Evolutionary conservation across 2,888 invertebrate genomes (phyloP).

Genomic region (Priapulus caudatus): DNA sequence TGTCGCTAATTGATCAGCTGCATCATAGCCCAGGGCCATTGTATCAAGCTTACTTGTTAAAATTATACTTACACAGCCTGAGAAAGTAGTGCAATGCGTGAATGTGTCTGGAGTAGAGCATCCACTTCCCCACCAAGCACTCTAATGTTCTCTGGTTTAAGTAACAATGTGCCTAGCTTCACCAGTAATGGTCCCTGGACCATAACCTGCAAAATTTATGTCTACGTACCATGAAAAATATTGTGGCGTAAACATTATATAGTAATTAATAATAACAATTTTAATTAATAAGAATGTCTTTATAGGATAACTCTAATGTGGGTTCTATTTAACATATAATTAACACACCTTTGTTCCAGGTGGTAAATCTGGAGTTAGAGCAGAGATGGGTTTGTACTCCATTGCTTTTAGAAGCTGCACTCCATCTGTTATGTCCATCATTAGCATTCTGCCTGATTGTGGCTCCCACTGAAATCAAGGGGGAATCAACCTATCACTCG

Average conservation of each 20-base stretch:
- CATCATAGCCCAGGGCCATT: too few species aligned
- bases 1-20: too few species aligned
- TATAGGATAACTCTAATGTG: too few species aligned
- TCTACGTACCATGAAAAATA: too few species aligned
- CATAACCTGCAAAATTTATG: too few species aligned
- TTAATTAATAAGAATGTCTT: too few species aligned
- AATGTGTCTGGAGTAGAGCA: not conserved
- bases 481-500: too few species aligned
- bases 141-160: not conserved
- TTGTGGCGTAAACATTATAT: too few species aligned
- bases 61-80: not conserved
- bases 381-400: conserved; percentile 49
- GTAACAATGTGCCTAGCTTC: not conserved
- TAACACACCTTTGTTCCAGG: conserved; percentile 42
- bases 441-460: conserved; percentile 50
- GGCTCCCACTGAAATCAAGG: conserved; percentile 45
- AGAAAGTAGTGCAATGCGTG: not conserved
- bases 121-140: not conserved
- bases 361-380: conserved; percentile 30
- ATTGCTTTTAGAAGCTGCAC: conserved; percentile 54
- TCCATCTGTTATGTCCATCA: conserved; percentile 61
- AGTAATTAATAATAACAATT: too few species aligned
- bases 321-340: too few species aligned
- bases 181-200: not conserved
- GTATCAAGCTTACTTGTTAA: too few species aligned